phyloP scores from a whole-genome alignment of 2,888 invertebrate genomes.

The Onthophagus sagittarius region DNA sequence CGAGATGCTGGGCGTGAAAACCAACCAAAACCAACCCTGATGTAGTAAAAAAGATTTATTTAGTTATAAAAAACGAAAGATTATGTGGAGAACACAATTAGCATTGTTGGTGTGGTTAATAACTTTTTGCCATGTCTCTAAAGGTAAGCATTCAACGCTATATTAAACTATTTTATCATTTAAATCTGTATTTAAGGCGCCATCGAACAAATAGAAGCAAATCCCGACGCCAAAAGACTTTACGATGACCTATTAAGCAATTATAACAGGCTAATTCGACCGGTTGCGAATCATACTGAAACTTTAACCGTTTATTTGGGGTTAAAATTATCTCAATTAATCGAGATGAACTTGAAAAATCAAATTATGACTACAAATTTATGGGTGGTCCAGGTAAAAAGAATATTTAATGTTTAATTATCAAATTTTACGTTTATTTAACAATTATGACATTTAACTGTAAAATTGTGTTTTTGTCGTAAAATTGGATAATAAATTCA shows the following conservation, averaged over 20 bases:
- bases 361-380: constrained; percentile 94
- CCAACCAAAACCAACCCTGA: too few species aligned
- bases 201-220: constrained; percentile 64
- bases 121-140: background rate
- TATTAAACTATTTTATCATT: background rate
- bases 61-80: too few species aligned
- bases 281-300: constrained; percentile 89
- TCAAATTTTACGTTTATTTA: background rate
- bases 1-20: background rate
- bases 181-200: constrained; percentile 35
- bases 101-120: background rate
- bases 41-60: too few species aligned
- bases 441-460: background rate
- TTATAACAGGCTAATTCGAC: constrained; percentile 92
- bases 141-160: background rate
- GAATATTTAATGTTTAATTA: background rate
- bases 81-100: background rate
- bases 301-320: constrained; percentile 89
- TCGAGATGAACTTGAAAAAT: constrained; percentile 88
- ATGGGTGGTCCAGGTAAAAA: constrained; percentile 87
- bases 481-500: background rate
- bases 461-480: background rate
- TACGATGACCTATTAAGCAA: constrained; percentile 95
- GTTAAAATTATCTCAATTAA: constrained; percentile 82
- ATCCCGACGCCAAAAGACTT: constrained; percentile 90